Evolutionary conservation across 2,888 invertebrate species (phyloP).

Genomic region (Hypomecis punctinalis): DNA sequence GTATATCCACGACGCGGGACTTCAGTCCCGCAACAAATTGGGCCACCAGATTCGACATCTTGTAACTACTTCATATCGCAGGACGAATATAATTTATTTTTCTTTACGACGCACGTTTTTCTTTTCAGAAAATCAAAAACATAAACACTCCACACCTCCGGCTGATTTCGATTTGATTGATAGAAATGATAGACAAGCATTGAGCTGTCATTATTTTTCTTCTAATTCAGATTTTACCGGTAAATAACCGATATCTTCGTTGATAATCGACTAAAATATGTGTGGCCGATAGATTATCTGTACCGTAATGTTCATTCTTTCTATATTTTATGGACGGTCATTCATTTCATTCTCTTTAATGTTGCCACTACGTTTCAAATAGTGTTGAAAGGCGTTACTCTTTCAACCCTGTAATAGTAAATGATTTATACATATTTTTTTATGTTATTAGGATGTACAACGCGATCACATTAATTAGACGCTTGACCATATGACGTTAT

Average conservation of each 20-base stretch:
- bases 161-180: constrained; percentile 37
- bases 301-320: constrained; percentile 5
- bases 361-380: no score
- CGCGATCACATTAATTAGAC: no score
- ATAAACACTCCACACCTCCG: constrained; percentile 45
- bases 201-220: background rate
- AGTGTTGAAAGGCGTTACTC: no score
- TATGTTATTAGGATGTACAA: no score
- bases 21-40: constrained; percentile 95
- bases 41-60: constrained; percentile 86
- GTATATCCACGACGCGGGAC: constrained; percentile 93
- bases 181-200: constrained; percentile 11
- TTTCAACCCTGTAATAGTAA: no score
- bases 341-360: constrained; percentile 46
- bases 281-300: constrained; percentile 58
- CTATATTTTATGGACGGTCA: constrained; percentile 28
- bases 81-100: constrained; percentile 24
- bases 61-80: constrained; percentile 50
- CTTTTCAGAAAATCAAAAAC: constrained; percentile 47
- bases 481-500: no score
- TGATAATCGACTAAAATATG: no score
- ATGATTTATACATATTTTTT: no score
- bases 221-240: background rate
- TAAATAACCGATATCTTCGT: constrained; percentile 2
- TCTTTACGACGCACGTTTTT: constrained; percentile 35